Conservation (phyloP, 2,888 invertebrate species). For the Mactromeris polynyma region DNA sequence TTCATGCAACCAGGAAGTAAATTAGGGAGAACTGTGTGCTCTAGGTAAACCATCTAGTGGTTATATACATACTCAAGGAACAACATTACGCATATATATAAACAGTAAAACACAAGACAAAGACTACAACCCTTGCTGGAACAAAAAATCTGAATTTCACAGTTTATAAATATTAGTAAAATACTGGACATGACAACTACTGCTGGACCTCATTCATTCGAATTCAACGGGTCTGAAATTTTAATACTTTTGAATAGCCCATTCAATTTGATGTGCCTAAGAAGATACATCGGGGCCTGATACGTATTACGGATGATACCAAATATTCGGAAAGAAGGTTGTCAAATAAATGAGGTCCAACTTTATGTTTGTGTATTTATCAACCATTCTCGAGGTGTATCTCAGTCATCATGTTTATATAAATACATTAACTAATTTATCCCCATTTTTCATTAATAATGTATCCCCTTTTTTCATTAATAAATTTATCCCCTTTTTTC, state of each 20-base stretch:
- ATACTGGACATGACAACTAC: neutral
- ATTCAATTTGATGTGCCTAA: too few species aligned
- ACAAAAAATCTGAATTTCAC: neutral
- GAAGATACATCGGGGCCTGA: too few species aligned
- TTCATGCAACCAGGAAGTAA: neutral
- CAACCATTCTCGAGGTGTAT: neutral
- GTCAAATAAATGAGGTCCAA: too few species aligned
- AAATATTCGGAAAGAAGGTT: too few species aligned
- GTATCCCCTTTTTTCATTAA: too few species aligned
- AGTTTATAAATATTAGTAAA: neutral
- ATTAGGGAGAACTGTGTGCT: neutral
- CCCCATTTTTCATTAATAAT: too few species aligned
- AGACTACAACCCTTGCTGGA: neutral
- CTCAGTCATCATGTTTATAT: neutral
- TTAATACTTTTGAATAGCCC: too few species aligned
- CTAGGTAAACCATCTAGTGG: neutral
- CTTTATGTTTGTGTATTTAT: slow-evolving; percentile 1
- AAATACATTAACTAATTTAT: too few species aligned
- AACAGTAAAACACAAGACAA: neutral
- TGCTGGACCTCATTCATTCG: too few species aligned
- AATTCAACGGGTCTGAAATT: too few species aligned
- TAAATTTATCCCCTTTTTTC: too few species aligned
- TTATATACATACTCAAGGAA: neutral
- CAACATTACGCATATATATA: neutral
- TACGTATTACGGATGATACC: too few species aligned